These are phyloP conservation scores for Drosophila kurseongensis DNA, from an alignment of 1,140 invertebrate species.

Conservation along the genomic window DNA sequence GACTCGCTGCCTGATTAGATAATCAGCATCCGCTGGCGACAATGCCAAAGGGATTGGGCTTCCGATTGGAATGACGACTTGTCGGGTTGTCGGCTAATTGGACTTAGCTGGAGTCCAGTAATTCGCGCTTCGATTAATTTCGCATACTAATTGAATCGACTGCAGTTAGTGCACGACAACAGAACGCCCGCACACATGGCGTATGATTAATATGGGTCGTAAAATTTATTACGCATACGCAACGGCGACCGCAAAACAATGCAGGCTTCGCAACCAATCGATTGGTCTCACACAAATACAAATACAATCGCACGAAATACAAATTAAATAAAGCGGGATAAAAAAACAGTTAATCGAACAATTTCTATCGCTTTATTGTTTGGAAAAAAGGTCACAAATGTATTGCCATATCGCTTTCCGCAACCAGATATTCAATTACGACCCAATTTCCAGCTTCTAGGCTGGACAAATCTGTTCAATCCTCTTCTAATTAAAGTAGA, in stretches of 20 bases:
- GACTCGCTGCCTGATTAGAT: not conserved
- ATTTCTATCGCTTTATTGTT: conserved; percentile 9
- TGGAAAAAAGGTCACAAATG: conserved; percentile 6
- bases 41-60: not conserved
- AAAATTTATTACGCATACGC: conserved; percentile 61
- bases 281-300: conserved; percentile 28
- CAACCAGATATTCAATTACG: conserved; percentile 35
- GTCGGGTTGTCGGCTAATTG: conserved; percentile 7
- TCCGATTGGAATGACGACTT: not conserved
- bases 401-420: conserved; percentile 27
- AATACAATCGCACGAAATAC: not conserved
- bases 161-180: conserved; percentile 19
- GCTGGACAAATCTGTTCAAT: not conserved
- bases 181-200: conserved; percentile 33
- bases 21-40: conserved; percentile 6
- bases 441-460: not conserved
- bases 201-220: conserved; percentile 58
- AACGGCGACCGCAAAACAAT: conserved; percentile 44
- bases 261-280: conserved; percentile 38
- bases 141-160: conserved; percentile 41
- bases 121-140: conserved; percentile 20
- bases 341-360: conserved; percentile 29
- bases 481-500: conserved; percentile 5
- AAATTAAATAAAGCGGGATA: conserved; percentile 10
- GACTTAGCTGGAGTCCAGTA: conserved; percentile 4